Evolutionary conservation across 2,113 vertebrate genomes (phyloP).

Genomic region (Arvicanthis niloticus): DNA sequence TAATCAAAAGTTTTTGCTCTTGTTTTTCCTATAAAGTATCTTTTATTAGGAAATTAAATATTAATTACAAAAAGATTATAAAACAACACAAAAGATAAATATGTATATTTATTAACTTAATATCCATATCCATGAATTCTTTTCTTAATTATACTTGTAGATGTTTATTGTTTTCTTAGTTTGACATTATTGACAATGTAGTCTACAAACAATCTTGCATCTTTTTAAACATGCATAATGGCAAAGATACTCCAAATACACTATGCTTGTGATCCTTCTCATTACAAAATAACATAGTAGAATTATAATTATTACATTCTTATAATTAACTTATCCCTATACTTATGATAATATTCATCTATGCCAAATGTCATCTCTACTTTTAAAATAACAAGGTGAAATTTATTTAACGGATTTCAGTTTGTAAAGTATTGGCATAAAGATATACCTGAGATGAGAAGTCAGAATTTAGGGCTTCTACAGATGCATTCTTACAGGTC

Average conservation of each 20-base stretch:
- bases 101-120: background rate
- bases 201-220: background rate
- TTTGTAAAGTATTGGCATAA: background rate
- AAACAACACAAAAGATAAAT: slow-evolving; percentile 16
- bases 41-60: slow-evolving; percentile 65
- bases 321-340: background rate
- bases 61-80: slow-evolving; percentile 25
- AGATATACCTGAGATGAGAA: background rate
- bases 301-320: background rate
- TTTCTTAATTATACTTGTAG: slow-evolving; percentile 1
- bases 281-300: background rate
- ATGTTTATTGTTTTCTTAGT: background rate
- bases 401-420: background rate
- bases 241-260: background rate
- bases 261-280: background rate
- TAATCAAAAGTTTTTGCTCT: slow-evolving; percentile 4
- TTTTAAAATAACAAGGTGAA: slow-evolving; percentile 26
- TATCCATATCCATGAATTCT: background rate
- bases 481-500: background rate
- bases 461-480: background rate
- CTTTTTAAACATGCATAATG: background rate
- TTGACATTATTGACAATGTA: background rate
- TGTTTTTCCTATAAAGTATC: slow-evolving; percentile 13
- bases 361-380: background rate
- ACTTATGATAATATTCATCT: background rate